A percentile compares a stretch with the other conserved stretches of the same genome.
Evolutionary conservation across 2,888 invertebrate genomes (phyloP).

Genomic region (Rhimphoctona megacephalus): DNA sequence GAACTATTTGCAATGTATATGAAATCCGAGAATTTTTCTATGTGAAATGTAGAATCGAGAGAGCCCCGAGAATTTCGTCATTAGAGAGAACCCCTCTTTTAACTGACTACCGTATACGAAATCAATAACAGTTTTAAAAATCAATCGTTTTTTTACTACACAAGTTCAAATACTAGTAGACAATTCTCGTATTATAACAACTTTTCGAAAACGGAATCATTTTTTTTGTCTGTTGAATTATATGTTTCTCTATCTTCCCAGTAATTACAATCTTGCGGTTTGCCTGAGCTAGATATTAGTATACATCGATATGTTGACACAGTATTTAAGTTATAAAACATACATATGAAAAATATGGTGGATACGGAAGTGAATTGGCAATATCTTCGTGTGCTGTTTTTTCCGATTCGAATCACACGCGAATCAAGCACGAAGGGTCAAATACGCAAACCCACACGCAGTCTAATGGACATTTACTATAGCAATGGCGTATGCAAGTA

Average conservation of each 20-base stretch:
- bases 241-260: no score
- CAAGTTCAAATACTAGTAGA: background rate
- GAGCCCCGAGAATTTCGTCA: background rate
- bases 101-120: background rate
- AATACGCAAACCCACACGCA: background rate
- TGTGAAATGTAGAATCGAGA: slow-evolving; percentile 12
- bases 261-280: background rate
- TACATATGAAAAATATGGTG: slow-evolving; percentile 13
- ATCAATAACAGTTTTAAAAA: background rate
- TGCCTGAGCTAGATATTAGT: background rate
- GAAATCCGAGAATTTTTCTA: slow-evolving; percentile 30
- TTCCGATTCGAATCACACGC: slow-evolving; percentile 26
- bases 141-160: background rate
- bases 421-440: slow-evolving; percentile 42
- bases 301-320: background rate
- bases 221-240: background rate
- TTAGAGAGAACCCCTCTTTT: background rate
- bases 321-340: background rate
- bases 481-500: slow-evolving; percentile 38
- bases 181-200: background rate
- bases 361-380: slow-evolving; percentile 48
- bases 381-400: slow-evolving; percentile 28
- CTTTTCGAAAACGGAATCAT: background rate
- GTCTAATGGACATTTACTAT: slow-evolving; percentile 17
- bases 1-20: slow-evolving; percentile 28